Base-by-base conservation (phyloP, 2,113 vertebrate genomes). In the Ginglymostoma cirratum region DNA sequence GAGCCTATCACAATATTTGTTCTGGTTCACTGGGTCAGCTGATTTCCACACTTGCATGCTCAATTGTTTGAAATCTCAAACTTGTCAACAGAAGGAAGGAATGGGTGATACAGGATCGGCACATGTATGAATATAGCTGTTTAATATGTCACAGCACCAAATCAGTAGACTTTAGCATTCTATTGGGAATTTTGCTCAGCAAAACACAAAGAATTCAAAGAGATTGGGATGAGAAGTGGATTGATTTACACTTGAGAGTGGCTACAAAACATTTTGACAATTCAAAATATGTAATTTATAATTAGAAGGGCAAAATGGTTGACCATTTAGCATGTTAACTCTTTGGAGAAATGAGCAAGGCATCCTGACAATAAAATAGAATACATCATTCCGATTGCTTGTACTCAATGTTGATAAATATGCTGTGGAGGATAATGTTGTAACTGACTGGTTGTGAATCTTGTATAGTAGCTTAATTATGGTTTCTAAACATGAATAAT, bases 401-500 rank as follows among this genome's bases (percentile, higher is more conserved):
- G 67, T 48, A 95, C 19, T 72, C 93, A 48, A 48, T 34, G 38
- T 48, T 72, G 45, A 76, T 76, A 69, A 95, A 95, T 95, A 72
- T 95, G 45, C 69, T 76, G 94, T 45, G 52, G 72, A 95, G 94
- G 69, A 95, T 95, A 72, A 52, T 72, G 38, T 23, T 76, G 67
- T 48, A 95, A 95, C 67, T 48, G 69, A 72, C 69, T 72, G 94
- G 24, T 48, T 72, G 42, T 95, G 66, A 45, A 72, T 52, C 94
- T 76, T 72, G 24, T 34, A 76, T 52, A 42, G 69, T 72, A 24
- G 94, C 34, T 90, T 90, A 90, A 90, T 90, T 61, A 90, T 61
- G 48, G 87, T 90, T 95, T 95, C 30, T 69, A 95, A 48, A 72
- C 69, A 95, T 95, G 38, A 95, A 72, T 95, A 48, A 95, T 95